Evolutionary conservation across 1,140 invertebrate species (phyloP).

Genomic region (Pentalonia nigronervosa): DNA sequence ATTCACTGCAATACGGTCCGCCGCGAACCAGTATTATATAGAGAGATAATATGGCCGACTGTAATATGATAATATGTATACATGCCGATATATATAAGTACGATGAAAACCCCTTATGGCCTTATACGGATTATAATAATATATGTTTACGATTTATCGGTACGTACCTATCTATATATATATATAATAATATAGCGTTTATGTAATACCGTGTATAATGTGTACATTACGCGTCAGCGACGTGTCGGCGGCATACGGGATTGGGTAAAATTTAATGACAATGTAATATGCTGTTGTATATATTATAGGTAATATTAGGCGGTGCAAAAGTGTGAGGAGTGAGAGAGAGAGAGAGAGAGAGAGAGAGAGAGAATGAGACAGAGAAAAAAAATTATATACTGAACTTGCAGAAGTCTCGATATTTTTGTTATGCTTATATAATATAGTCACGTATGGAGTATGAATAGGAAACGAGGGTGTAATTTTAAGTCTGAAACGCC

Average conservation of each 20-base stretch:
- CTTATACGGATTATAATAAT: constrained; percentile 18
- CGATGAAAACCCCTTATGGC: neutral
- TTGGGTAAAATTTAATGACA: neutral
- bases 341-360: neutral
- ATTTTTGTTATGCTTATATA: too few relatives aligned
- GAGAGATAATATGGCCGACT: constrained; percentile 7
- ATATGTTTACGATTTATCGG: neutral
- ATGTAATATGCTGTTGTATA: neutral
- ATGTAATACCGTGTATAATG: constrained; percentile 5
- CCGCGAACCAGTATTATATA: neutral
- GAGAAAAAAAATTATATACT: too few relatives aligned
- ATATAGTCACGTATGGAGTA: neutral
- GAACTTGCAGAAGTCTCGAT: too few relatives aligned
- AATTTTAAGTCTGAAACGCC: too few relatives aligned
- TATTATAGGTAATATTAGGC: neutral
- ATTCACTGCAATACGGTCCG: neutral
- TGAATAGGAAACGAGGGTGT: neutral
- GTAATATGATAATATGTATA: constrained; percentile 10
- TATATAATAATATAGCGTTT: constrained; percentile 17
- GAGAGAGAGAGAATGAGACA: too few relatives aligned
- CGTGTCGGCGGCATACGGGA: neutral
- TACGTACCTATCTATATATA: neutral
- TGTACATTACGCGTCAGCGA: neutral
- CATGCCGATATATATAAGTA: neutral
- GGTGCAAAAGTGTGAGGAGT: neutral